Evolutionary conservation across 2,113 vertebrate genomes (phyloP), one percentile per base, ranked within the genome.

Genomic region (Elaphurus davidianus): DNA sequence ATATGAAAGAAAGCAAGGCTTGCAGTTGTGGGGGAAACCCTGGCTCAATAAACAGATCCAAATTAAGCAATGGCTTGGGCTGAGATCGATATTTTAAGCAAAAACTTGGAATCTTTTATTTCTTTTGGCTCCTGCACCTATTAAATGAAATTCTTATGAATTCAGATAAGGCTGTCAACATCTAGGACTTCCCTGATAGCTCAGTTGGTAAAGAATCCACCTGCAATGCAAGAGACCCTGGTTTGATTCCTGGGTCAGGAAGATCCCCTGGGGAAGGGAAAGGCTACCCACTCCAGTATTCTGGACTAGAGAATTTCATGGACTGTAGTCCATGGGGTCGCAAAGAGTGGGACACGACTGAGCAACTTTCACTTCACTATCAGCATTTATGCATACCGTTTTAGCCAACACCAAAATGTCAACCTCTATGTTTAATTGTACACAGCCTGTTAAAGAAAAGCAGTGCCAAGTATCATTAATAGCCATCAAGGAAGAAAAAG

Each of bases 351-450:
- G 19, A 23, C 67, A 71, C 0, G n/a, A 71, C 67, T 71, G 67
- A 71, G 5, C 0, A 0, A 71, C 19, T 71, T 71, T 40, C n/a
- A 71, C n/a, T 40, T 71, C 19, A 6, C 67, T 71, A 16, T 83
- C 50, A 71, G 55, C 11, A 93, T 93, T 50, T 40, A 57, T 43
- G 36, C 7, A 21, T 64, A 43, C 50, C 16, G 89, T 90, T 91
- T 93, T 82, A 97, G 82, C 23, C 19, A 93, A 96, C 55, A 17
- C n/a, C 45, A 89, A 94, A 93, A 81, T 93, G 78, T 93, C 96
- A 89, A 94, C 60, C 82, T 79, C 50, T 59, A 36, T 91, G 33
- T 81, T 91, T 95, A 78, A 94, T 33, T 97, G 78, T 93, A 45
- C 28, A 52, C 17, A 57, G 76, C 55, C 86, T 95, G 16, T 78